phyloP scores from a whole-genome alignment of 1,140 invertebrate species.

The Caenorhabditis inopinata region DNA sequence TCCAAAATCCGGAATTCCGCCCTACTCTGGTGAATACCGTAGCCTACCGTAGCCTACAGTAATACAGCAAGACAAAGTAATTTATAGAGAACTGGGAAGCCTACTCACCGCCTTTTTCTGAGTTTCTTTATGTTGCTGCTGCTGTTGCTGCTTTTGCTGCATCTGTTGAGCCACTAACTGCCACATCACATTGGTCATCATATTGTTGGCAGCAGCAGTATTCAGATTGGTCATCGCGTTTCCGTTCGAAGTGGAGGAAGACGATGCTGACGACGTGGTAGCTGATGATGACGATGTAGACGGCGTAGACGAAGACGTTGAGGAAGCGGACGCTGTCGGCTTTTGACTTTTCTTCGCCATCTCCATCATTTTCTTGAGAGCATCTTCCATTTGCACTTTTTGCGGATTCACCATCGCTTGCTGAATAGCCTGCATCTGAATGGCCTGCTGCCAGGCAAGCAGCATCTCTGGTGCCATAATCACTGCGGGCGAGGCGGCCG shows the following conservation, averaged over 20 bases:
- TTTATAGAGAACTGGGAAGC: no score
- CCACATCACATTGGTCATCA: constrained; percentile 25
- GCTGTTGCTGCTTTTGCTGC: constrained; percentile 6
- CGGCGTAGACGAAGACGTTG: not conserved
- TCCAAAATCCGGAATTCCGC: no score
- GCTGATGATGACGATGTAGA: not conserved
- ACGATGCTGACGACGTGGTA: not conserved
- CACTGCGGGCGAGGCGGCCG: no score
- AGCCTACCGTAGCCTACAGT: no score
- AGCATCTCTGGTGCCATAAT: not conserved
- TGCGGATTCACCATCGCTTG: not conserved
- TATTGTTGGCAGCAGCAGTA: not conserved
- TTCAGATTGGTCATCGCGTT: not conserved
- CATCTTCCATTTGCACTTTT: constrained; percentile 20
- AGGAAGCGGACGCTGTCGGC: not conserved
- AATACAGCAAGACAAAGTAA: no score
- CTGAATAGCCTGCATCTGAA: not conserved
- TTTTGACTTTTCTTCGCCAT: constrained; percentile 27
- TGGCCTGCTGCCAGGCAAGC: not conserved
- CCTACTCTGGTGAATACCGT: no score
- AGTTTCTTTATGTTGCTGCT: constrained; percentile 1
- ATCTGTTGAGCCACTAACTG: not conserved
- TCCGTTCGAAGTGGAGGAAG: not conserved
- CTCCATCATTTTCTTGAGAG: constrained; percentile 20
- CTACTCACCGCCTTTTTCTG: not conserved